Evolutionary conservation across 1,140 invertebrate genomes (phyloP).

Genomic region (Lepidurus arcticus): DNA sequence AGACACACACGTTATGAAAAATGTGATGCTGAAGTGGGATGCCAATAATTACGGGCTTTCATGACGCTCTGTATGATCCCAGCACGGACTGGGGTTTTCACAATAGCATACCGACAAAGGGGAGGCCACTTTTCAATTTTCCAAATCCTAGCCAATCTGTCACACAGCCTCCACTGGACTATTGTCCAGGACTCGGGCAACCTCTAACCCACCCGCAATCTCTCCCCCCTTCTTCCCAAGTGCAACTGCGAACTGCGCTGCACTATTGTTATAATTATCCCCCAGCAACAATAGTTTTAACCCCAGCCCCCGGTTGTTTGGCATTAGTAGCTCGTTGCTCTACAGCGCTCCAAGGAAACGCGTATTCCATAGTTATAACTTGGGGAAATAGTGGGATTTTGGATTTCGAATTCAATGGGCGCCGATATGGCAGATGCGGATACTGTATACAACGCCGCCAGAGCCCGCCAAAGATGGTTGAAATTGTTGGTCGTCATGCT

Average conservation of each 20-base stretch:
- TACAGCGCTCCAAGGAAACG: neutral
- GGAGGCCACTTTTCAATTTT: constrained; percentile 19
- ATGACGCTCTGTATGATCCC: neutral
- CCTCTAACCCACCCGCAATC: constrained; percentile 11
- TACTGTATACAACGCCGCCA: neutral
- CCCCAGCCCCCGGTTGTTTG: neutral
- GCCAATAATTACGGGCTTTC: constrained; percentile 15
- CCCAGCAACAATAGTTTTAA: constrained; percentile 14
- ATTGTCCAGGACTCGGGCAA: neutral
- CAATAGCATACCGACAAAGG: constrained; percentile 19
- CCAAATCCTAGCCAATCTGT: constrained; percentile 15
- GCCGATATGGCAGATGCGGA: neutral
- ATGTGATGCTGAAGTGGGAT: constrained; percentile 11
- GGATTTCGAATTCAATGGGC: neutral
- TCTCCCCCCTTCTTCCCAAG: neutral
- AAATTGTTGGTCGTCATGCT: neutral
- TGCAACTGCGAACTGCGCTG: neutral
- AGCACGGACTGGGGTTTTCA: neutral
- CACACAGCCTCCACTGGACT: neutral
- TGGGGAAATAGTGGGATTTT: neutral
- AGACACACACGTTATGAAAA: neutral
- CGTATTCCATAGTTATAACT: neutral
- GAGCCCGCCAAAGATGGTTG: neutral
- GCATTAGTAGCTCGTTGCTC: neutral
- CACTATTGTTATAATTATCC: constrained; percentile 3